Conservation (phyloP, 2,797 vertebrate species). For the Dallia pectoralis region DNA sequence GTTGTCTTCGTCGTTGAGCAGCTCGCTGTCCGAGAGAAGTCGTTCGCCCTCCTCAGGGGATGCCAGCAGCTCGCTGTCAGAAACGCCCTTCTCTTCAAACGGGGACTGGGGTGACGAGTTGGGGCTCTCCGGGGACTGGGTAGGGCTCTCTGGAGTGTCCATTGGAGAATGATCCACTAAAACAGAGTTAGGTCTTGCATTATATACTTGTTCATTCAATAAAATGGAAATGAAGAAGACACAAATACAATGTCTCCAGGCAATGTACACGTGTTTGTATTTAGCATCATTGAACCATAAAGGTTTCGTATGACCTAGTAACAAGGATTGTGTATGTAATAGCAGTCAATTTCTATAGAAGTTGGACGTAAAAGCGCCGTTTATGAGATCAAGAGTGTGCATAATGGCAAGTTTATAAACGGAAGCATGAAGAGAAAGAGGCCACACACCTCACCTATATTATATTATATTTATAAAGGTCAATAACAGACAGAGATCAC, state of each 20-base stretch:
- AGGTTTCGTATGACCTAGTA: neutral
- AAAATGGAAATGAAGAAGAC: neutral
- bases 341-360: neutral
- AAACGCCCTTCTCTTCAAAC: conserved; percentile 81
- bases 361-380: neutral
- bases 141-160: conserved; percentile 89
- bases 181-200: neutral
- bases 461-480: neutral
- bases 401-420: neutral
- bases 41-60: conserved; percentile 74
- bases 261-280: neutral
- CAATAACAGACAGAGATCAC: neutral
- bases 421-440: neutral
- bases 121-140: conserved; percentile 84
- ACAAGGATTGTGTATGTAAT: neutral
- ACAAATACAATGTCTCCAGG: neutral
- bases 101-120: conserved; percentile 84
- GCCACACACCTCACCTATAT: neutral
- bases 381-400: neutral
- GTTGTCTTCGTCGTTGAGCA: conserved; percentile 79
- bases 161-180: conserved; percentile 67
- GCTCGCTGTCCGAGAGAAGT: conserved; percentile 82
- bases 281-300: neutral
- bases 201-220: neutral
- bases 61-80: conserved; percentile 82